Evolutionary conservation across 30 jellyfish, hydroid and myxozoan species (phyloP).

Genomic region (Mastigias papua): DNA sequence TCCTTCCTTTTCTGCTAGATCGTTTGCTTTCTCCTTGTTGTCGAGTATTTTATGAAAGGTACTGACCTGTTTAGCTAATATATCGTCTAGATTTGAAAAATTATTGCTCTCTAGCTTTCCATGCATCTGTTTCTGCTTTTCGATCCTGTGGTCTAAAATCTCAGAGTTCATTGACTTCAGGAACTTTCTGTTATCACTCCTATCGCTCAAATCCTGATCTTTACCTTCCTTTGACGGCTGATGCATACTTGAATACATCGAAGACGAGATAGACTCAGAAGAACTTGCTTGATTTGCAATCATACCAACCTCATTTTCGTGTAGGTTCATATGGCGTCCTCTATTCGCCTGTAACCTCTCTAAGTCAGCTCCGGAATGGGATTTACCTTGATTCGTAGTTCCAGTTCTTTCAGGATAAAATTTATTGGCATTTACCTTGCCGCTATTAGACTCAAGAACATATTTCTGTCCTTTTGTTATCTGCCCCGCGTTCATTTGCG

Average conservation of each 20-base stretch:
- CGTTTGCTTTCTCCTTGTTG: too few relatives aligned
- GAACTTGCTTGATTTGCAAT: neutral
- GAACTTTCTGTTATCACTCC: slow-evolving; percentile 18
- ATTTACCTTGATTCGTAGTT: neutral
- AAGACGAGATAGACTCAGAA: neutral
- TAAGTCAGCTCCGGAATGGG: neutral
- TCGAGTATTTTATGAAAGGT: neutral
- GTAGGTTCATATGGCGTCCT: neutral
- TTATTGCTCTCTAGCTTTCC: slow-evolving; percentile 22
- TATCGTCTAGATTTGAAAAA: slow-evolving; percentile 29
- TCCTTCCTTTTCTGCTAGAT: too few relatives aligned
- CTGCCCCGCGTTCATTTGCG: neutral
- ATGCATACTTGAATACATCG: neutral
- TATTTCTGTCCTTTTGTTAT: neutral
- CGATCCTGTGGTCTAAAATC: slow-evolving; percentile 23
- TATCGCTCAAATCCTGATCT: neutral
- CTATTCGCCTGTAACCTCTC: neutral
- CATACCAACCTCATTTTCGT: neutral
- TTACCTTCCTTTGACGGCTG: neutral
- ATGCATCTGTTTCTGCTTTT: slow-evolving; percentile 34
- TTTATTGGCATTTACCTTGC: neutral
- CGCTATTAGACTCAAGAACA: neutral
- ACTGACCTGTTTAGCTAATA: slow-evolving; percentile 33
- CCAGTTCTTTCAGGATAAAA: neutral
- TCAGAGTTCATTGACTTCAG: slow-evolving; percentile 47